A percentile compares a stretch with the other conserved stretches of the same genome.
These are phyloP conservation scores for Tiliqua scincoides DNA, from an alignment of 2,113 vertebrate genomes.

Conservation along the genomic window DNA sequence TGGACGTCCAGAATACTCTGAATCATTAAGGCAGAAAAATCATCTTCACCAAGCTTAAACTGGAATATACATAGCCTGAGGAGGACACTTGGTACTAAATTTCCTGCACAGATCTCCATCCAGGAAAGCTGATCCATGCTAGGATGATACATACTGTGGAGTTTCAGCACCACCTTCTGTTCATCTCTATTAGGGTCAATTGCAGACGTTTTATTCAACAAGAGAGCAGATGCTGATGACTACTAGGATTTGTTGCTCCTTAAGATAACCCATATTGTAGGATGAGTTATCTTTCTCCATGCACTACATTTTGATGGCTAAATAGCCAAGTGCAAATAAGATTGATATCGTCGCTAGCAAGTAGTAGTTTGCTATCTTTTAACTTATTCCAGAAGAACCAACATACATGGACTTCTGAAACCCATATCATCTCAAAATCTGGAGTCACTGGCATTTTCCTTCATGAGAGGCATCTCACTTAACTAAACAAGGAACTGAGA, in stretches of 20 bases:
- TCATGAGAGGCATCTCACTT: conserved; percentile 37
- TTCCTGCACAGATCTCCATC: background rate
- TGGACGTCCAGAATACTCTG: conserved; percentile 86
- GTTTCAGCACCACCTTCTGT: background rate
- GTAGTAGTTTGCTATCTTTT: conserved; percentile 64
- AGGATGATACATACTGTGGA: background rate
- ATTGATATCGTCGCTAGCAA: conserved; percentile 50
- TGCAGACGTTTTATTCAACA: conserved; percentile 17
- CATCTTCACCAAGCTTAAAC: background rate
- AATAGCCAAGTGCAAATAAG: background rate
- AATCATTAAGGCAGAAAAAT: conserved; percentile 67
- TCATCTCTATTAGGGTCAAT: conserved; percentile 18
- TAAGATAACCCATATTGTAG: conserved; percentile 51
- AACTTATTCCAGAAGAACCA: conserved; percentile 70
- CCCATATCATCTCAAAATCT: conserved; percentile 45
- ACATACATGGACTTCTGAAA: conserved; percentile 44
- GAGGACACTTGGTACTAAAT: conserved; percentile 19
- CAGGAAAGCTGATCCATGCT: background rate
- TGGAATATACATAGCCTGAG: background rate
- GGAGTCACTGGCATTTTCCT: conserved; percentile 37
- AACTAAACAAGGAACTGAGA: background rate
- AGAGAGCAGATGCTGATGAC: conserved; percentile 19
- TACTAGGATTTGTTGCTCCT: conserved; percentile 35
- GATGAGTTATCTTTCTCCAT: conserved; percentile 48
- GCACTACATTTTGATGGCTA: conserved; percentile 60